Evolutionary conservation across 2,888 invertebrate species (phyloP), one percentile per base, ranked within the genome.

Genomic region (Drosophila mettleri): DNA sequence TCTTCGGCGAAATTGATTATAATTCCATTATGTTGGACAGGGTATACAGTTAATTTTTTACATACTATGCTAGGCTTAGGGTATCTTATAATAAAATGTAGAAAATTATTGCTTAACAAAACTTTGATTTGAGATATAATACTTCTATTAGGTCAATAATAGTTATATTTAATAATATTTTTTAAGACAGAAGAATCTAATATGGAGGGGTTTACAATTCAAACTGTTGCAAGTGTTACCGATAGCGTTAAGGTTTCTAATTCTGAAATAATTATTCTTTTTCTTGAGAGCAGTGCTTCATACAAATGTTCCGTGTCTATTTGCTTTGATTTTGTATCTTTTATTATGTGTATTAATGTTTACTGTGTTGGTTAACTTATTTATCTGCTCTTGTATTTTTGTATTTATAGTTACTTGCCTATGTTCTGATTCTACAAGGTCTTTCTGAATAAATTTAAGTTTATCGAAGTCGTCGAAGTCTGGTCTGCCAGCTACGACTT

Each of bases 41-140:
- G 29, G 29, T 29, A 29, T 29, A 29, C 9, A 2, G 29, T 29
- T 29, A 29, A 29, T 29, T 29, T 29, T 14, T 33, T 33, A 34
- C n/a, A 34, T 34, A n/a, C 34, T 34, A 34, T 34, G n/a, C n/a
- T 34, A 34, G 34, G 34, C 34, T 34, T 34, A n/a, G 34, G 34
- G 34, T 34, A 34, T 34, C 34, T 34, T 34, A 34, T n/a, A 34
- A 34, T 2, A 34, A 34, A 34, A n/a, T 34, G 34, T 34, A 34
- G 34, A 34, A 34, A 34, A n/a, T 34, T 34, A 5, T 34, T 34
- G 7, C n/a, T 34, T 34, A 34, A 6, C 33, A 33, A 14, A 14
- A 33, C 33, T 33, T n/a, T n/a, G n/a, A n/a, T n/a, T n/a, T n/a
- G n/a, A n/a, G n/a, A n/a, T n/a, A n/a, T 33, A 14, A 33, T 33